phyloP scores from a whole-genome alignment of 2,888 invertebrate genomes.

The Drosophila monieri region DNA sequence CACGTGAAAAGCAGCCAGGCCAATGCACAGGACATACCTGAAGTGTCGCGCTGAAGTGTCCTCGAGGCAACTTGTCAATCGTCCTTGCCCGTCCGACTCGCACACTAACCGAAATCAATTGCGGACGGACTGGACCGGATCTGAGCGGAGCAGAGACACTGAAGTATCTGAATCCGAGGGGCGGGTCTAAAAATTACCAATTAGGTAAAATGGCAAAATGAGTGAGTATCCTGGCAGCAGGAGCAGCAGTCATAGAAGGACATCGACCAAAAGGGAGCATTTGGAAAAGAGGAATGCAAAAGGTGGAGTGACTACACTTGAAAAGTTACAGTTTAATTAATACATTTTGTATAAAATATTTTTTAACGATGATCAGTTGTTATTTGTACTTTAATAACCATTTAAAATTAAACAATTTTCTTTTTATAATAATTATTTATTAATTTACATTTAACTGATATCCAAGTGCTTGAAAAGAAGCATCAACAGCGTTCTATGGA shows the following conservation, averaged over 20 bases:
- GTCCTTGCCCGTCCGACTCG: conserved; percentile 49
- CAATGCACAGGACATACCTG: conserved; percentile 35
- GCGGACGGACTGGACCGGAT: conserved; percentile 55
- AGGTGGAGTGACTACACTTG: neutral
- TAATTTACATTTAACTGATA: neutral
- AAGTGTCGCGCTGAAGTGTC: conserved; percentile 43
- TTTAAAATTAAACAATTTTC: neutral
- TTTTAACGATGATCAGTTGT: rapidly evolving
- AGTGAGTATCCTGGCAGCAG: conserved; percentile 48
- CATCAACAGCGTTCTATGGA: conserved; percentile 15
- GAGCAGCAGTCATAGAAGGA: conserved; percentile 7
- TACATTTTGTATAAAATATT: neutral
- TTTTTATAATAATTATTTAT: neutral
- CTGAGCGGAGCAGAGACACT: neutral
- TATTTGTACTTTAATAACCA: neutral
- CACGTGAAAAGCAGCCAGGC: conserved; percentile 63
- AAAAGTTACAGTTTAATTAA: neutral
- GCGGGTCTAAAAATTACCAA: conserved; percentile 69
- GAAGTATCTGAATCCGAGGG: conserved; percentile 2
- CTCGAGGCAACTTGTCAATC: conserved; percentile 61
- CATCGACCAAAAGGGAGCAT: neutral
- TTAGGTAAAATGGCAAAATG: conserved; percentile 78
- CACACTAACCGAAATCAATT: conserved; percentile 76
- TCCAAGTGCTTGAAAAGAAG: conserved; percentile 7
- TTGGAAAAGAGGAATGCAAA: neutral